A percentile compares a stretch with the other conserved stretches of the same genome.
Conservation (phyloP, 2,113 vertebrate genomes). For the Verasper variegatus region DNA sequence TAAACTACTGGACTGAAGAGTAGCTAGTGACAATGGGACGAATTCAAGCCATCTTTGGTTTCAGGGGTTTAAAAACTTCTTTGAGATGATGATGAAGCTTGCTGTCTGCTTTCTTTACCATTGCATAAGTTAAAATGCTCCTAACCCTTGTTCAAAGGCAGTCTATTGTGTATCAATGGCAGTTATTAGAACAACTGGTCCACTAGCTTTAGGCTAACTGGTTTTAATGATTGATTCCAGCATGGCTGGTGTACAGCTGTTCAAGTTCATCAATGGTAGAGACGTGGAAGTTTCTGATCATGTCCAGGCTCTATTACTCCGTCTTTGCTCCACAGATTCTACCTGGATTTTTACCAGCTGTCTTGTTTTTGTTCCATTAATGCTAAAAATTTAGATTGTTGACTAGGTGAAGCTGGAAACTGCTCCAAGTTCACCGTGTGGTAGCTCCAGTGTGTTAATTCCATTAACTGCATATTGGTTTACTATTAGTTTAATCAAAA, state of each 20-base stretch:
- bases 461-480: background rate
- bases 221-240: no score
- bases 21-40: background rate
- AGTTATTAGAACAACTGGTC: no score
- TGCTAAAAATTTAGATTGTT: background rate
- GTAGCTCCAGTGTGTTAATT: background rate
- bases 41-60: constrained; percentile 29
- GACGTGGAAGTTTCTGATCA: no score
- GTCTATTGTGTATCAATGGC: no score
- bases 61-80: background rate
- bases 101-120: background rate
- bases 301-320: no score
- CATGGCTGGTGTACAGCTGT: no score
- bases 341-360: no score
- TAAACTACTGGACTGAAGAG: background rate
- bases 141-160: background rate
- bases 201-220: no score
- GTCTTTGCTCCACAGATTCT: no score
- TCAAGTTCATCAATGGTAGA: no score
- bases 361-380: background rate
- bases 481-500: background rate
- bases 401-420: no score
- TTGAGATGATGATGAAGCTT: background rate
- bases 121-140: background rate
- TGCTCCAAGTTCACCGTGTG: background rate